Evolutionary conservation across 1,140 invertebrate genomes (phyloP).

Genomic region (Trialeurodes vaporariorum): DNA sequence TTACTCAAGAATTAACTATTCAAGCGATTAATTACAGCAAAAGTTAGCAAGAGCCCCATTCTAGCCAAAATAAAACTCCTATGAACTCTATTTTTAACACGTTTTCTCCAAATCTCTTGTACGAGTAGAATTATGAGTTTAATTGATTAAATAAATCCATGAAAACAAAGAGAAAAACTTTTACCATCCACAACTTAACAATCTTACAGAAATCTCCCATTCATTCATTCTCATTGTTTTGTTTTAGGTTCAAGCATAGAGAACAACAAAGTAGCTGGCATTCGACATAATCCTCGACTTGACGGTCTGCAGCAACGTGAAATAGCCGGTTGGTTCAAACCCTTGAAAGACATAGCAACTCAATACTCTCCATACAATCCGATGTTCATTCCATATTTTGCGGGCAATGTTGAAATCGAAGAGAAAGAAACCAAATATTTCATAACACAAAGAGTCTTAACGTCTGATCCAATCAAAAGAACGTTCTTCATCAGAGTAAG

Average conservation of each 20-base stretch:
- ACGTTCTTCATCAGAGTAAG: slow-evolving; percentile 35
- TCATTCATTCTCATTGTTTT: neutral
- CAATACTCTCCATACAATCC: slow-evolving; percentile 51
- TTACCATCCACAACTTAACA: neutral
- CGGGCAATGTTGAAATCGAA: slow-evolving; percentile 48
- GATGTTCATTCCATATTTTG: slow-evolving; percentile 46
- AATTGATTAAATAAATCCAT: too few relatives aligned
- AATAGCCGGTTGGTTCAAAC: slow-evolving; percentile 81
- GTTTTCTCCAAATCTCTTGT: too few relatives aligned
- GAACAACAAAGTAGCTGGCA: slow-evolving; percentile 75
- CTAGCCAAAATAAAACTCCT: too few relatives aligned
- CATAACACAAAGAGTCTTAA: slow-evolving; percentile 49
- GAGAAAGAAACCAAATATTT: slow-evolving; percentile 65
- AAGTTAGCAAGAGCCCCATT: too few relatives aligned
- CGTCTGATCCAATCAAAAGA: slow-evolving; percentile 42
- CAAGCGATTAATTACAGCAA: too few relatives aligned
- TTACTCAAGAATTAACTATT: too few relatives aligned
- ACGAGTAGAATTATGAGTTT: too few relatives aligned
- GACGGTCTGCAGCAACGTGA: slow-evolving; percentile 75
- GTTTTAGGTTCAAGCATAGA: slow-evolving; percentile 42
- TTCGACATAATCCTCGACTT: slow-evolving; percentile 84
- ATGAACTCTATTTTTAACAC: too few relatives aligned
- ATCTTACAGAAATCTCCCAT: neutral
- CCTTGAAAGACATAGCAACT: slow-evolving; percentile 45
- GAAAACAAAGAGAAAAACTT: neutral